phyloP scores from a whole-genome alignment of 2,113 vertebrate species.

The Myodes glareolus region DNA sequence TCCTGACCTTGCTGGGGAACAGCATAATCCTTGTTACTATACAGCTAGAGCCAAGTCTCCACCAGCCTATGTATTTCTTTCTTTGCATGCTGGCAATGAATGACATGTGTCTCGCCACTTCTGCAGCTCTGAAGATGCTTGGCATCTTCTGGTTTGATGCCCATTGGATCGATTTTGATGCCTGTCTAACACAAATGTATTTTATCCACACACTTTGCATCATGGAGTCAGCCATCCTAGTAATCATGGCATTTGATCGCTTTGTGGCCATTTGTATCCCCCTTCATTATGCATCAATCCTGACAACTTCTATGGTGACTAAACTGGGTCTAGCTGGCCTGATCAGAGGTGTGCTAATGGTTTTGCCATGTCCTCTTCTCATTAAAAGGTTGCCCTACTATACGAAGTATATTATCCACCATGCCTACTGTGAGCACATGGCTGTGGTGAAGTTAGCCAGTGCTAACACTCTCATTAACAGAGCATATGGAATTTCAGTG shows the following conservation, averaged over 20 bases:
- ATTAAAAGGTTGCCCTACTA: slow-evolving; percentile 71
- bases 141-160: slow-evolving; percentile 55
- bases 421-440: slow-evolving; percentile 80
- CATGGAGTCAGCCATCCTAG: slow-evolving; percentile 54
- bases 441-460: slow-evolving; percentile 77
- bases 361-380: slow-evolving; percentile 64
- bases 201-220: slow-evolving; percentile 72
- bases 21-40: slow-evolving; percentile 47
- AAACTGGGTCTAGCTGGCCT: background rate
- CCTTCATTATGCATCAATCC: background rate
- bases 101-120: slow-evolving; percentile 49
- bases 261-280: slow-evolving; percentile 74
- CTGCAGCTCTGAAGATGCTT: slow-evolving; percentile 65
- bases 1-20: slow-evolving; percentile 60
- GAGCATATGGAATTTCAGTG: slow-evolving; percentile 71
- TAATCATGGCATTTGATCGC: slow-evolving; percentile 69
- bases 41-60: slow-evolving; percentile 53
- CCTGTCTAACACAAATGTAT: slow-evolving; percentile 77
- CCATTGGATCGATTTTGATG: background rate
- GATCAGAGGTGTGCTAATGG: background rate
- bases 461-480: slow-evolving; percentile 72
- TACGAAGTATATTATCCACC: slow-evolving; percentile 55
- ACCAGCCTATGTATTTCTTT: slow-evolving; percentile 75
- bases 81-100: slow-evolving; percentile 64
- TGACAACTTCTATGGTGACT: accelerated